A percentile compares a stretch with the other conserved stretches of the same genome.
Evolutionary conservation across 2,797 vertebrate species (phyloP).

Genomic region (Smutsia temminckii): DNA sequence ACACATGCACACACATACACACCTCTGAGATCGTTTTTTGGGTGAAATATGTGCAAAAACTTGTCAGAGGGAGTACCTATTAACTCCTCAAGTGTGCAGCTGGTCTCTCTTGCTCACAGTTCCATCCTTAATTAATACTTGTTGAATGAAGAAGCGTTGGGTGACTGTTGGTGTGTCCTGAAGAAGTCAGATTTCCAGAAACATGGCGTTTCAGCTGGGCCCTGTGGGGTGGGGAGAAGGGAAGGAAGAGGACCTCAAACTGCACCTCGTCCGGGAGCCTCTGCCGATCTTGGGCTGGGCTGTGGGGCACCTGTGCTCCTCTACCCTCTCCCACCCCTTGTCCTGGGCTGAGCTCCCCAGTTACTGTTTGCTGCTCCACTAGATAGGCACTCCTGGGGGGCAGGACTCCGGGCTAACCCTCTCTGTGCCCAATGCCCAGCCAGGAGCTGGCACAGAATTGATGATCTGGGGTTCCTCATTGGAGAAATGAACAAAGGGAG

Average conservation of each 20-base stretch:
- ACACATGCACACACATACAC: rapidly evolving
- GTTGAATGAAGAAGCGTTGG: neutral
- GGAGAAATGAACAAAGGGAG: neutral
- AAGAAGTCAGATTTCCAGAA: neutral
- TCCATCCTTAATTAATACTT: neutral
- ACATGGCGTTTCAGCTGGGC: neutral
- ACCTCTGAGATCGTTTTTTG: neutral
- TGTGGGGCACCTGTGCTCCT: neutral
- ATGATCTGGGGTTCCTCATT: neutral
- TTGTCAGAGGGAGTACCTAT: neutral
- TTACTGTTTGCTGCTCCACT: neutral
- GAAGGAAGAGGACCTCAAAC: neutral
- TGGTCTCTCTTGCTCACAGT: neutral
- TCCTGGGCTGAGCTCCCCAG: neutral
- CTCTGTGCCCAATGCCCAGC: neutral
- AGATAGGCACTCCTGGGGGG: neutral
- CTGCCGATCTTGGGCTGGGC: neutral
- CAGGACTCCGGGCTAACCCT: neutral
- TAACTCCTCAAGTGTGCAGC: neutral
- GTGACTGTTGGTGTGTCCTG: no score
- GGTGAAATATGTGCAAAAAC: neutral
- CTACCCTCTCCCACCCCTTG: neutral
- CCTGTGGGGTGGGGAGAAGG: neutral
- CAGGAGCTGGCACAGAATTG: neutral
- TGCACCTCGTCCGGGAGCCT: neutral